Base-by-base conservation (phyloP, 2,113 vertebrate species). In the Ivindomyrus marchei region DNA sequence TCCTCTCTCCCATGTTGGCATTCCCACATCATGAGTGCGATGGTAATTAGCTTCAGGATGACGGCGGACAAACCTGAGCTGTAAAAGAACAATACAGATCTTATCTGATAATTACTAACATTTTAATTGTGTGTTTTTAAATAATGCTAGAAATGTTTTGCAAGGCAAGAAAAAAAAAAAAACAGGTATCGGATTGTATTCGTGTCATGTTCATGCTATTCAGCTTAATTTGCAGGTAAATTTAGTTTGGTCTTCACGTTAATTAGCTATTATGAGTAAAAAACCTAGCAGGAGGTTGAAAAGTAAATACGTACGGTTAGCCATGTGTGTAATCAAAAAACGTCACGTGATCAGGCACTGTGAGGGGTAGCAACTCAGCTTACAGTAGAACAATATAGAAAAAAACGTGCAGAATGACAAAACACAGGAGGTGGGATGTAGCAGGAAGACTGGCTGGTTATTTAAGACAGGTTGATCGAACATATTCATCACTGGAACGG, bases 271-370 rank as follows among this genome's bases (percentile, higher is more conserved):
- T 90, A 70, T 90, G 84, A 90, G 58, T 87, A 62, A 90, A 50
- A 58, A 49, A 87, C 53, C 46, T 85, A 87, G 89, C 89, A 86
- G 80, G 89, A 21, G 89, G 89, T 58, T n/a, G 52, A 90, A 85
- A 58, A 62, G 80, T 90, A 90, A 90, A 90, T 90, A 90, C 84
- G 85, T 90, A 56, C 85, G 85, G n/a, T 87, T 90, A 90, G 62
- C 85, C 84, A 90, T 70, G 89, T 58, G 89, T 90, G 89, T 90
- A 90, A 90, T 90, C 53, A 87, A 90, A 90, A 90, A 90, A 52
- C 7, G 56, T 87, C 83, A 87, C 19, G 42, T 87, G 80, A 87
- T 45, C 11, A 90, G 42, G 19, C 84, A 66, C 85, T 53, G n/a
- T 45, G 21, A 85, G 84, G 85, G 84, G 56, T 13, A 85, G 13